These are phyloP conservation scores for Brachionichthys hirsutus DNA, from an alignment of 2,113 vertebrate species.

Conservation along the genomic window DNA sequence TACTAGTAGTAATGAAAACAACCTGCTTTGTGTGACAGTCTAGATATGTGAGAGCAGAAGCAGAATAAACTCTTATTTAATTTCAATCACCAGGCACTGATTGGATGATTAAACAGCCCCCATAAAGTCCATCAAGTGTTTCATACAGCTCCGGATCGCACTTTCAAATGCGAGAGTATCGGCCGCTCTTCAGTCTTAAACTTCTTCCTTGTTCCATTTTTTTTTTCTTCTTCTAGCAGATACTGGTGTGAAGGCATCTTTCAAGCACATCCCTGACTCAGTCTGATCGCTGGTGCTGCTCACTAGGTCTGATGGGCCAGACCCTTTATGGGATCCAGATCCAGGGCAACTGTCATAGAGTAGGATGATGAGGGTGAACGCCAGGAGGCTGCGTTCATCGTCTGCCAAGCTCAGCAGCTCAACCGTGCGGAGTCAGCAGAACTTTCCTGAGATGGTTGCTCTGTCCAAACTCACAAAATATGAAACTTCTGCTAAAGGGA, in stretches of 20 bases:
- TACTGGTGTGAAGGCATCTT: conserved; percentile 57
- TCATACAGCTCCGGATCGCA: too few relatives aligned
- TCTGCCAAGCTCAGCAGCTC: conserved; percentile 58
- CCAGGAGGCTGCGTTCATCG: conserved; percentile 52
- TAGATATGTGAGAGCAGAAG: too few relatives aligned
- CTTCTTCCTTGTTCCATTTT: too few relatives aligned
- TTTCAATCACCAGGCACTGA: too few relatives aligned
- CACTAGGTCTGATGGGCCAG: conserved; percentile 76
- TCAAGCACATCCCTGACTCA: conserved; percentile 20
- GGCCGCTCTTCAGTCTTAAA: too few relatives aligned
- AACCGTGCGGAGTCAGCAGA: conserved; percentile 57
- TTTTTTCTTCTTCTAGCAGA: conserved; percentile 3
- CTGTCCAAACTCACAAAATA: conserved; percentile 36
- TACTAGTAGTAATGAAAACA: too few relatives aligned
- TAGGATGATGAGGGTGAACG: conserved; percentile 51
- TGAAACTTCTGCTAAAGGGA: conserved; percentile 22
- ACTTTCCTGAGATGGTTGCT: conserved; percentile 15
- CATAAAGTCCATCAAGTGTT: too few relatives aligned
- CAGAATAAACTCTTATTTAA: too few relatives aligned
- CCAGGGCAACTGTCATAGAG: conserved; percentile 79
- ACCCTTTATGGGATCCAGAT: conserved; percentile 86
- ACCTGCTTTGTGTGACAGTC: too few relatives aligned
- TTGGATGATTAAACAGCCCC: too few relatives aligned
- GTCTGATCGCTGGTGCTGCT: conserved; percentile 29
- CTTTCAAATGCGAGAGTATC: too few relatives aligned